These are phyloP conservation scores for Orthosia gracilis DNA, from an alignment of 2,888 invertebrate genomes.

Conservation along the genomic window DNA sequence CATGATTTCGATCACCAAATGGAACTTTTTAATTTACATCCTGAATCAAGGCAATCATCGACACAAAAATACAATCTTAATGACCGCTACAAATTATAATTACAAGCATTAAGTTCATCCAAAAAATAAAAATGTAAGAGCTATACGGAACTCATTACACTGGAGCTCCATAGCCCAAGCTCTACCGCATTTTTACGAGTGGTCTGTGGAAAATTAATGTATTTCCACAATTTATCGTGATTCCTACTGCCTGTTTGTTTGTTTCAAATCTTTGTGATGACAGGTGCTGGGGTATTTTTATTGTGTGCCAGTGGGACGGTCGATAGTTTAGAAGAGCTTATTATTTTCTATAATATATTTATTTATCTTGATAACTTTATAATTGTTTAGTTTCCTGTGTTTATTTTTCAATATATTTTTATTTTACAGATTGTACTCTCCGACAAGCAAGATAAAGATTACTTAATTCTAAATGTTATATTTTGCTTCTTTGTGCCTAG, in stretches of 20 bases:
- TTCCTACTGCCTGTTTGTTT: slow-evolving; percentile 51
- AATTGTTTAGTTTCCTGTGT: too few relatives aligned
- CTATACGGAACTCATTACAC: slow-evolving; percentile 58
- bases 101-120: background rate
- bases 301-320: slow-evolving; percentile 1
- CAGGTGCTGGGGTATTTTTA: slow-evolving; percentile 53
- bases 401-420: too few relatives aligned
- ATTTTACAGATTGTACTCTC: too few relatives aligned
- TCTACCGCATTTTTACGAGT: slow-evolving; percentile 54
- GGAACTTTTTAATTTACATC: background rate
- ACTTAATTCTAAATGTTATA: too few relatives aligned
- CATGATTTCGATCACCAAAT: background rate
- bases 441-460: too few relatives aligned
- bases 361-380: too few relatives aligned
- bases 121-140: slow-evolving; percentile 22
- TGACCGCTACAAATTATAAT: slow-evolving; percentile 17
- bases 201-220: slow-evolving; percentile 60
- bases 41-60: background rate
- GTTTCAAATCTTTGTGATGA: slow-evolving; percentile 53
- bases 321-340: background rate
- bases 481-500: too few relatives aligned
- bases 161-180: slow-evolving; percentile 4
- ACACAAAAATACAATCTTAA: slow-evolving; percentile 11
- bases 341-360: too few relatives aligned
- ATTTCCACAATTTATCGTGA: slow-evolving; percentile 57